A percentile compares a stretch with the other conserved stretches of the same genome.
phyloP scores from a whole-genome alignment of 2,888 invertebrate genomes.

The Pocota personata region DNA sequence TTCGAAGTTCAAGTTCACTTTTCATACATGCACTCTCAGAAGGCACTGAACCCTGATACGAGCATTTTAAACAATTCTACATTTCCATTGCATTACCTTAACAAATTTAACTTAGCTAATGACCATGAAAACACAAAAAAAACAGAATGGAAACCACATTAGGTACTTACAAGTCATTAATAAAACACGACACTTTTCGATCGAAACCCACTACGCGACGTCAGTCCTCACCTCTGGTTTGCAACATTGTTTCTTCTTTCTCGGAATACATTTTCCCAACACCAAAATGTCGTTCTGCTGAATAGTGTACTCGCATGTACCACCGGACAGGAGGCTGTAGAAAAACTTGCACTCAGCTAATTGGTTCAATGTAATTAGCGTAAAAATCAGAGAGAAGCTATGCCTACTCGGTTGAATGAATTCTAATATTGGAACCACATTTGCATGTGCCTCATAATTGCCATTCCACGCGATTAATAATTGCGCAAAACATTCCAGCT shows the following conservation, averaged over 20 bases:
- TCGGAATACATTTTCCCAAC: constrained; percentile 15
- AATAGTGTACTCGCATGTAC: background rate
- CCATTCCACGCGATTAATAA: constrained; percentile 44
- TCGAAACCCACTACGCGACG: background rate
- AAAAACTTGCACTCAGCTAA: constrained; percentile 55
- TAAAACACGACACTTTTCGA: background rate
- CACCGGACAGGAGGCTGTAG: constrained; percentile 7
- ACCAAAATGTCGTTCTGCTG: constrained; percentile 3
- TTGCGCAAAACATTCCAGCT: constrained; percentile 46
- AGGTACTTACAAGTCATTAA: background rate
- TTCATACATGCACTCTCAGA: too few species aligned
- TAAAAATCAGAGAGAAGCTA: constrained; percentile 49
- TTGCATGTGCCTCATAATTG: constrained; percentile 60
- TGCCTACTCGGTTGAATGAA: constrained; percentile 24
- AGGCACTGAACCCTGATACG: background rate
- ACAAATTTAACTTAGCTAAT: background rate
- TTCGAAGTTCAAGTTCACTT: too few species aligned
- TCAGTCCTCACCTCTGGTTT: background rate
- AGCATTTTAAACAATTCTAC: background rate
- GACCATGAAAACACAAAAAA: background rate
- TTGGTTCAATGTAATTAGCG: constrained; percentile 70
- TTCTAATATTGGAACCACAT: constrained; percentile 43
- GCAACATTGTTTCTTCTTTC: constrained; percentile 12
- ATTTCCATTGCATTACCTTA: background rate
- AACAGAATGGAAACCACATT: background rate